Percentiles rank a stretch among this genome's conserved stretches.
phyloP scores from a whole-genome alignment of 2,888 invertebrate genomes.

The Nemotelus pantherinus region DNA sequence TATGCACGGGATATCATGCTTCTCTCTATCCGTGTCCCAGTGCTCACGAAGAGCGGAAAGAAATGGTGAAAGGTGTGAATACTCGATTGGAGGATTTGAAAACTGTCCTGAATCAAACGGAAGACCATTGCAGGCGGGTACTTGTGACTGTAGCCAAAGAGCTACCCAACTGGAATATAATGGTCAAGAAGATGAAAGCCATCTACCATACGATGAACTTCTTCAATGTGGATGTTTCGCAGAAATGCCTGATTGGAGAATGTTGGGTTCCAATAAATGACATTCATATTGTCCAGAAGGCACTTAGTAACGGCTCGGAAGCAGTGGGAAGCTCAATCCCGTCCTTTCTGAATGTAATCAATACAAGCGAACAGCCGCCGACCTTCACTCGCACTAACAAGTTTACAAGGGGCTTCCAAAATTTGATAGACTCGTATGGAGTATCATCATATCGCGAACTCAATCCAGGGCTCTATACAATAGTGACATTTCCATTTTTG shows the following conservation, averaged over 20 bases:
- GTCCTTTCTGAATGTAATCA: constrained; percentile 88
- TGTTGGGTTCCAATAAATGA: constrained; percentile 84
- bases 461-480: constrained; percentile 84
- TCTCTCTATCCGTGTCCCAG: constrained; percentile 93
- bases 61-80: constrained; percentile 90
- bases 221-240: constrained; percentile 87
- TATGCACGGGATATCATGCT: constrained; percentile 92
- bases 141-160: constrained; percentile 88
- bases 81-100: constrained; percentile 90
- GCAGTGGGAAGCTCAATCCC: constrained; percentile 84
- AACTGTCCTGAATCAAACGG: constrained; percentile 88
- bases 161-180: constrained; percentile 87
- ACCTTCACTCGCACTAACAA: constrained; percentile 89
- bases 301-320: constrained; percentile 82
- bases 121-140: constrained; percentile 90
- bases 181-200: constrained; percentile 92
- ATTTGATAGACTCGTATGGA: constrained; percentile 88
- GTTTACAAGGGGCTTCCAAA: constrained; percentile 89
- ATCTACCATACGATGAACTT: constrained; percentile 90
- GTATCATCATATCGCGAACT: constrained; percentile 88
- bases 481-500: constrained; percentile 91
- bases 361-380: constrained; percentile 79
- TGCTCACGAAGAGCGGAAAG: constrained; percentile 81
- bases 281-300: constrained; percentile 79
- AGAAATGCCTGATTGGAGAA: constrained; percentile 86